phyloP scores from a whole-genome alignment of 2,888 invertebrate species.

The Aphodius granarius region DNA sequence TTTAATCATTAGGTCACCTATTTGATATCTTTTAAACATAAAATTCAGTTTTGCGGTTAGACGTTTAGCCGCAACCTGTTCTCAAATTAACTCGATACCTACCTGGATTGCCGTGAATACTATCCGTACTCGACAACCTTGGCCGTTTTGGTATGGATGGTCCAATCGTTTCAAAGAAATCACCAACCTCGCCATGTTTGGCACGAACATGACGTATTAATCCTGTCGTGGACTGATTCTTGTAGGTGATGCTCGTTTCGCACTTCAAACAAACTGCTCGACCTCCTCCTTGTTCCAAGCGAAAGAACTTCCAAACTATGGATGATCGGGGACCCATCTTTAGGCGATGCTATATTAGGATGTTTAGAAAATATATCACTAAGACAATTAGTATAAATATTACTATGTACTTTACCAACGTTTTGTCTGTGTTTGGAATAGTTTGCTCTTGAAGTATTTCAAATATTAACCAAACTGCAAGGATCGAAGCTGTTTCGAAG shows the following conservation, averaged over 20 bases:
- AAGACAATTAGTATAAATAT: not conserved
- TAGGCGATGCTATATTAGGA: not conserved
- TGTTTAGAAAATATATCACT: not conserved
- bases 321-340: not conserved
- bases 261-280: not conserved
- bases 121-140: not conserved
- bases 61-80: no score
- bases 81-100: no score
- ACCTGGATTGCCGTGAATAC: not conserved
- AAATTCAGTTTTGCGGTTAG: no score
- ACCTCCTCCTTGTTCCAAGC: not conserved
- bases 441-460: no score
- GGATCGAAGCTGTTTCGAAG: no score
- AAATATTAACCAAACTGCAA: no score
- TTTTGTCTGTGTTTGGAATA: no score
- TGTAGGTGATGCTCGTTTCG: not conserved
- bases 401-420: no score
- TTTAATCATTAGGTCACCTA: no score
- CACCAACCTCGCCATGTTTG: not conserved
- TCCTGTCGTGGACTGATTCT: not conserved
- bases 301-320: not conserved
- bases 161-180: not conserved
- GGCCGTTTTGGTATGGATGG: not conserved
- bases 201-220: not conserved
- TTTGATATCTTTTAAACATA: no score